These are phyloP conservation scores for Fukomys damarensis DNA, from an alignment of 2,113 vertebrate species.

Conservation along the genomic window DNA sequence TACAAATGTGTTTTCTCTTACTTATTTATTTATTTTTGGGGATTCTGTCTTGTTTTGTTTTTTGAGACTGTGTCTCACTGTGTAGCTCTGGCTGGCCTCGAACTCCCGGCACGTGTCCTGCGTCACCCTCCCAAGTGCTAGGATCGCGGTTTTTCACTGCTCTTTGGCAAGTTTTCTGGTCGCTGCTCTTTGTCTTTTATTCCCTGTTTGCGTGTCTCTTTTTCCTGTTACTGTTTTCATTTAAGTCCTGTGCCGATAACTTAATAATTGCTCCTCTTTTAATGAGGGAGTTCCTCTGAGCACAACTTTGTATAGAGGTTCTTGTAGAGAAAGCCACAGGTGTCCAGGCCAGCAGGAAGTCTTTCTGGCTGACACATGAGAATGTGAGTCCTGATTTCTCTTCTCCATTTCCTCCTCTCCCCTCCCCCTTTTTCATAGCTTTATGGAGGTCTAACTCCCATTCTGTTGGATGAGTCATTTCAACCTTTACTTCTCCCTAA, in stretches of 20 bases:
- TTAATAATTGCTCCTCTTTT: not conserved
- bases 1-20: not conserved
- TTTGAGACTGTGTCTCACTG: not conserved
- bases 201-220: not conserved
- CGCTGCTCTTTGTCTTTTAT: not conserved
- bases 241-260: not conserved
- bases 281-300: slow-evolving; percentile 25
- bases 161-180: not conserved
- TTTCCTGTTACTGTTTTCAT: not conserved
- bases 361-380: not conserved
- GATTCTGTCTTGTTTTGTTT: no score
- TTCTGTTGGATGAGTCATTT: slow-evolving; percentile 19
- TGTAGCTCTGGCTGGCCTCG: not conserved
- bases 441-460: slow-evolving; percentile 53
- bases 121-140: not conserved
- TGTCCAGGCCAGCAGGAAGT: not conserved
- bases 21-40: not conserved
- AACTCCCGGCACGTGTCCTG: not conserved
- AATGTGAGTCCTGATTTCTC: not conserved
- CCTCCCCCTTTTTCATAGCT: not conserved
- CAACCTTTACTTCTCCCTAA: not conserved
- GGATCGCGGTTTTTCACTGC: slow-evolving; percentile 14
- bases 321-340: not conserved
- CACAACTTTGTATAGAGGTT: not conserved
- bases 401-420: no score